Conservation (phyloP, 2,888 invertebrate species). For the Neoaliturus tenellus region DNA sequence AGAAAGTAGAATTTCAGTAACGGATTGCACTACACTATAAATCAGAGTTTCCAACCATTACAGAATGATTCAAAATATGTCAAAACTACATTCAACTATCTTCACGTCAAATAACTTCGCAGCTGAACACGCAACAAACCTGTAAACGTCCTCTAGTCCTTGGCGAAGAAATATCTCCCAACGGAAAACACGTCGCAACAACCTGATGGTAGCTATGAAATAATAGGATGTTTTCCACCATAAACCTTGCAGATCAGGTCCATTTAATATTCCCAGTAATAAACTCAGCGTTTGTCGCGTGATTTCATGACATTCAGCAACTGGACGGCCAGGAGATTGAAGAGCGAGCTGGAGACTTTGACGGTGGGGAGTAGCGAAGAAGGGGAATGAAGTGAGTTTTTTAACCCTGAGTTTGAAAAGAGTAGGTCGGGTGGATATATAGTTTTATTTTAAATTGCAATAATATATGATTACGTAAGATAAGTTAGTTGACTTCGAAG, state of each 20-base stretch:
- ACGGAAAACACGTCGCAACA: neutral
- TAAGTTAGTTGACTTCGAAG: no score
- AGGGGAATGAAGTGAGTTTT: no score
- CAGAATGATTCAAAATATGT: neutral
- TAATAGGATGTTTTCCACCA: neutral
- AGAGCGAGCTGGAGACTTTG: neutral
- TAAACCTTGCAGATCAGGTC: neutral
- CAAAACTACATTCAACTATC: neutral
- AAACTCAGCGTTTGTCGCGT: neutral
- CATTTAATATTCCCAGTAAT: neutral
- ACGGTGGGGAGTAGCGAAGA: neutral
- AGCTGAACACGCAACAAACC: neutral
- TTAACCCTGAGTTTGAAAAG: no score
- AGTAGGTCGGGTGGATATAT: no score
- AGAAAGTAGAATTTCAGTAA: no score
- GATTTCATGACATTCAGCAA: neutral
- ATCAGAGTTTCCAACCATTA: no score
- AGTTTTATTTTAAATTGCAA: no score
- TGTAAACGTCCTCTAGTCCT: neutral
- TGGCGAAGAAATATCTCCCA: slow-evolving; percentile 4
- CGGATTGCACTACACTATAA: no score
- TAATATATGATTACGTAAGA: no score
- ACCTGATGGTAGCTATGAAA: neutral
- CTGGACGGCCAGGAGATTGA: neutral
- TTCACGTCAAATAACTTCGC: neutral